Percentiles rank a stretch among this genome's conserved stretches.
These are phyloP conservation scores for Plotosus lineatus DNA, from an alignment of 2,113 vertebrate genomes.

Conservation along the genomic window DNA sequence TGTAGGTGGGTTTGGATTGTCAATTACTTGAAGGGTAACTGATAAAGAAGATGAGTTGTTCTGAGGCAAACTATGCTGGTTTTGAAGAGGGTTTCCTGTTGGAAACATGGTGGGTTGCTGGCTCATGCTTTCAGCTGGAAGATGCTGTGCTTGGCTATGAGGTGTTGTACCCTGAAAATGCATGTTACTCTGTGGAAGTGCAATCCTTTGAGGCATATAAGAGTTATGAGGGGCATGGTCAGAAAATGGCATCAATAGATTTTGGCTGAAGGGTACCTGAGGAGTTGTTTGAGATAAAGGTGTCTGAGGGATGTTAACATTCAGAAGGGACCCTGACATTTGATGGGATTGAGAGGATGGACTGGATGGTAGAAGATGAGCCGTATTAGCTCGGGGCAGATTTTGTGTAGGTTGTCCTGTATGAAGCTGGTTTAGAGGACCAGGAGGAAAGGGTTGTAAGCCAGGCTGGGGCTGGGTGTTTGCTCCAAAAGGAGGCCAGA, in stretches of 20 bases:
- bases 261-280: slow-evolving; percentile 40
- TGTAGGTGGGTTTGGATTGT: slow-evolving; percentile 46
- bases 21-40: slow-evolving; percentile 29
- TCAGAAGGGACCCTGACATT: slow-evolving; percentile 20
- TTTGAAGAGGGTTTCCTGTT: slow-evolving; percentile 27
- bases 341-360: slow-evolving; percentile 26
- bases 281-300: slow-evolving; percentile 21
- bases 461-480: slow-evolving; percentile 33
- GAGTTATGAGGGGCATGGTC: neutral
- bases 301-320: slow-evolving; percentile 18
- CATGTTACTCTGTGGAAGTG: neutral
- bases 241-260: slow-evolving; percentile 16
- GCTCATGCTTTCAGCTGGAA: neutral
- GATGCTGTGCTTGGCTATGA: neutral
- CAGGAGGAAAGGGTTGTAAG: slow-evolving; percentile 4
- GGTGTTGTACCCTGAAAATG: slow-evolving; percentile 25
- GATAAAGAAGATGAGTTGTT: slow-evolving; percentile 3
- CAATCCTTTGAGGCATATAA: slow-evolving; percentile 28
- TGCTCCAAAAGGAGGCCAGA: neutral
- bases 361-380: slow-evolving; percentile 67
- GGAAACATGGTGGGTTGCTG: slow-evolving; percentile 36
- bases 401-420: slow-evolving; percentile 32
- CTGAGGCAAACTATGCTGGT: slow-evolving; percentile 21
- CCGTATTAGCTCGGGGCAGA: slow-evolving; percentile 68
- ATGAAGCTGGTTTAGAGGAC: slow-evolving; percentile 24